Evolutionary conservation across 2,113 vertebrate species (phyloP), one percentile per base, ranked within the genome.

Genomic region (Pseudonaja textilis): DNA sequence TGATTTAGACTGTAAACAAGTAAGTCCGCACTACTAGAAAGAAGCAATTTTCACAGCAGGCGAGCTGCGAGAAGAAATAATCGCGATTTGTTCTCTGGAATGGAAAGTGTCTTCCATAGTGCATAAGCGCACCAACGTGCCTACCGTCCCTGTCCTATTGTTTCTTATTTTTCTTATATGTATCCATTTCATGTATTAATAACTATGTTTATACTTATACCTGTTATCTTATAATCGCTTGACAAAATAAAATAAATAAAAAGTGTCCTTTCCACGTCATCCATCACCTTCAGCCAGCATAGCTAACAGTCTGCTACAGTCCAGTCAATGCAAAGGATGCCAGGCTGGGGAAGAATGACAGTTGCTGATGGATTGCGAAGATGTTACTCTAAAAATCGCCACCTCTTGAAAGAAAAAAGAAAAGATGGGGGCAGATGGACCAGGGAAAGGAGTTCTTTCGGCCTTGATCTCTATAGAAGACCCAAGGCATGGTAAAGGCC

Each of bases 1-100:
- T 87, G 93, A 95, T 92, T 96, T 93, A 91, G 93, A 94, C 50
- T 91, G 61, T 91, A 94, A 95, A 95, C 39, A 91, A 14, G 42
- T 50, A 59, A 25, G 22, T 25, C 14, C 10, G 54, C 64, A 42
- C 74, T 26, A 87, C 23, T 5, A 20, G 57, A 64, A 57, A 92
- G 91, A 42, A 42, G 11, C 90, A 91, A 89, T 89, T 61, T 14
- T 92, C 64, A 39, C 90, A 7, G 74, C 42, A 92, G 93, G 20
- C 94, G 88, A 91, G 85, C 69, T 91, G 95, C 91, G 91, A 93
- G 93, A 88, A n/a, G 3, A 18, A 56, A 57, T 47, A 59, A n/a
- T 23, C 1, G 7, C 29, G 85, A 55, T 7, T 45, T 81, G 16
- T 34, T 64, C 87, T 91, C 93, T 14, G 9, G 25, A 55, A 56